Evolutionary conservation across 2,797 vertebrate genomes (phyloP).

Genomic region (Petrocephalus sullivani): DNA sequence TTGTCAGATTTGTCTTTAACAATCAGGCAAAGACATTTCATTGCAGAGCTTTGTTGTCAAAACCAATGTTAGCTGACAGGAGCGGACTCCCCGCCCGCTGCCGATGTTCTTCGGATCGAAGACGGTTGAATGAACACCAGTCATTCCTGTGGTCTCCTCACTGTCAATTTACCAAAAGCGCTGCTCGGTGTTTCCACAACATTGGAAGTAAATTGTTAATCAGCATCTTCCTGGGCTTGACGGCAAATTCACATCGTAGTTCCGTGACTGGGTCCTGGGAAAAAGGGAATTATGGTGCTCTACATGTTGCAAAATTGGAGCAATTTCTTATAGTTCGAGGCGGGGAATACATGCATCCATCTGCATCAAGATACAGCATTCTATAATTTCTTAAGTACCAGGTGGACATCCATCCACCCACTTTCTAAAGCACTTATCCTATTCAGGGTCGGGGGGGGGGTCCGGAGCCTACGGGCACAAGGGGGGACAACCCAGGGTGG

Average conservation of each 20-base stretch:
- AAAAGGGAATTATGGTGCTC: not conserved
- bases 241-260: not conserved
- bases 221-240: not conserved
- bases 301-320: not conserved
- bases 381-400: not conserved
- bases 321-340: not conserved
- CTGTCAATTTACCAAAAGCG: not conserved
- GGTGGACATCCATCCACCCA: not conserved
- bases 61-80: not conserved
- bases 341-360: not conserved
- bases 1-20: not conserved
- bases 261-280: not conserved
- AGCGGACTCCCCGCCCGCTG: not conserved
- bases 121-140: not conserved
- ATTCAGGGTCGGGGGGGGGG: too few relatives aligned
- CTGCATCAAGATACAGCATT: not conserved
- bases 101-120: not conserved
- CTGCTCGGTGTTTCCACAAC: not conserved
- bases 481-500: too few relatives aligned
- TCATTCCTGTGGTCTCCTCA: not conserved
- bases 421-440: too few relatives aligned
- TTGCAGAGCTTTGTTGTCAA: not conserved
- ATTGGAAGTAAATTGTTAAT: not conserved
- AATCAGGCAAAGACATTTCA: slow-evolving; percentile 1
- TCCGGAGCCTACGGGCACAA: too few relatives aligned